A percentile compares a stretch with the other conserved stretches of the same genome.
These are phyloP conservation scores for Limnephilus auricula DNA, from an alignment of 2,888 invertebrate species.

Conservation along the genomic window DNA sequence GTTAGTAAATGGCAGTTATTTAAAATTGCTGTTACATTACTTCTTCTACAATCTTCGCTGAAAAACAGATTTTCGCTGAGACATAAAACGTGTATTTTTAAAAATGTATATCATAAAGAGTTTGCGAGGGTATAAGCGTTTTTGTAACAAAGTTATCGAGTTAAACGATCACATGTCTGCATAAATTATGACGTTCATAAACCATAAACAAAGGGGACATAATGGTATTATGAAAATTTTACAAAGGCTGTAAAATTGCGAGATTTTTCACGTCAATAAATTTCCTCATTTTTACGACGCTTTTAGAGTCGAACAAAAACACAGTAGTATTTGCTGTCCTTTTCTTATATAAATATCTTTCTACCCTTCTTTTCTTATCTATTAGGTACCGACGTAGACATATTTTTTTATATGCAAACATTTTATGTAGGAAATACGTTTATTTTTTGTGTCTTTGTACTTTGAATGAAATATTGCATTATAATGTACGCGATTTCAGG, in stretches of 20 bases:
- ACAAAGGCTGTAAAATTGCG: constrained; percentile 6
- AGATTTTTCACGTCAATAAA: background rate
- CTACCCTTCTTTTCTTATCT: too few relatives aligned
- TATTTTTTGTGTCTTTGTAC: too few relatives aligned
- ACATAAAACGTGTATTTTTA: background rate
- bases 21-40: background rate
- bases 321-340: background rate
- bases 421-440: too few relatives aligned
- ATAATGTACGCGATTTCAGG: too few relatives aligned
- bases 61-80: too few relatives aligned
- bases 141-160: background rate
- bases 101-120: background rate
- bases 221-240: background rate
- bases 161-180: background rate
- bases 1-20: background rate
- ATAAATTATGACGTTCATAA: background rate
- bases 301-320: background rate
- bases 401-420: too few relatives aligned
- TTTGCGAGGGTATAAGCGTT: background rate
- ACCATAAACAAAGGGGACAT: background rate
- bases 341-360: background rate
- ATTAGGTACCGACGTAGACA: too few relatives aligned
- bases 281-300: background rate
- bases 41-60: background rate
- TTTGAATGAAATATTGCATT: too few relatives aligned